A percentile compares a stretch with the other conserved stretches of the same genome.
Conservation (phyloP, 2,797 vertebrate species). For the Muscicapa striata region DNA sequence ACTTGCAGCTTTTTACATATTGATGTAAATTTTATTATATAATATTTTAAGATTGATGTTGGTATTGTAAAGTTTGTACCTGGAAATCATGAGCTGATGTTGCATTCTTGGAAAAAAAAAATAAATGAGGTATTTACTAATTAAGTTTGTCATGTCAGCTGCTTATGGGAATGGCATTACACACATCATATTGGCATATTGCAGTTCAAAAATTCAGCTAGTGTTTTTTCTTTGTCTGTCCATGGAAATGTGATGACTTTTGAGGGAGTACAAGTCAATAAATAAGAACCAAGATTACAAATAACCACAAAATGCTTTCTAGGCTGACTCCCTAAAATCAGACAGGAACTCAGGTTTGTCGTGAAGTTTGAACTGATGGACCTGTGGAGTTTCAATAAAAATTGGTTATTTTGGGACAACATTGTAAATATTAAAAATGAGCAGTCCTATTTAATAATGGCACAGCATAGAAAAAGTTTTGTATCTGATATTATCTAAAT, state of each 20-base stretch:
- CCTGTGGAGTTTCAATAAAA: neutral
- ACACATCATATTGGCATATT: rapidly evolving
- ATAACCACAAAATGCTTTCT: neutral
- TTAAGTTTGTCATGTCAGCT: neutral
- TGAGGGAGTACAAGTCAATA: neutral
- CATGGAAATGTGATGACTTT: neutral
- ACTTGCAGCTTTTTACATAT: slow-evolving; percentile 65
- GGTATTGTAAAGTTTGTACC: slow-evolving; percentile 70
- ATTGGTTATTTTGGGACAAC: neutral
- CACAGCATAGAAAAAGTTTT: neutral
- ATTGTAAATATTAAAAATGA: neutral
- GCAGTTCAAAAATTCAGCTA: neutral
- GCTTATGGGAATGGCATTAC: neutral
- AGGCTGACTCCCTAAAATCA: neutral
- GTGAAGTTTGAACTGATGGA: neutral
- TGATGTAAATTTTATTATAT: slow-evolving; percentile 67
- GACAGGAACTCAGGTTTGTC: neutral
- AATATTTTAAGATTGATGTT: slow-evolving; percentile 64
- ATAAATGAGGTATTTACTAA: slow-evolving; percentile 72
- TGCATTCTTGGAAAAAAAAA: slow-evolving; percentile 70
- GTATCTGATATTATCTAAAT: neutral
- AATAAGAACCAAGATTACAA: neutral
- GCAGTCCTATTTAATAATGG: neutral
- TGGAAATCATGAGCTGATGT: slow-evolving; percentile 73
- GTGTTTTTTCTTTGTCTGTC: neutral